A percentile compares a stretch with the other conserved stretches of the same genome.
phyloP scores from a whole-genome alignment of 2,797 vertebrate species.

The Champsocephalus gunnari region DNA sequence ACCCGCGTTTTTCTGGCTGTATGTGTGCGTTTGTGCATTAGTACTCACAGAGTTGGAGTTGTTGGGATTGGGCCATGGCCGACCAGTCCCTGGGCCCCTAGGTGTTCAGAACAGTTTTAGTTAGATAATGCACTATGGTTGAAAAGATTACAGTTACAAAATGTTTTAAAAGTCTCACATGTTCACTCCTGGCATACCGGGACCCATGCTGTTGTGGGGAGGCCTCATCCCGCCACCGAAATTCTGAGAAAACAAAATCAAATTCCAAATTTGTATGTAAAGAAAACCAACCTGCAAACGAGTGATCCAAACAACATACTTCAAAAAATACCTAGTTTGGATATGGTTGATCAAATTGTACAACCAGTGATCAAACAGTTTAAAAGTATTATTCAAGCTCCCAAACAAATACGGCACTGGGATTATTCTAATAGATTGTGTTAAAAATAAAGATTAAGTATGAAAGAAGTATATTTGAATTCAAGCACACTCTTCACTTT shows the following conservation, averaged over 20 bases:
- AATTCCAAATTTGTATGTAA: neutral
- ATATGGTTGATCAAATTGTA: too few relatives aligned
- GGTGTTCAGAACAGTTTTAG: conserved; percentile 16
- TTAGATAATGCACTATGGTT: conserved; percentile 8
- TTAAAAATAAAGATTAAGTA: too few relatives aligned
- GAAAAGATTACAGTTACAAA: too few relatives aligned
- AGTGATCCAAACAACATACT: neutral
- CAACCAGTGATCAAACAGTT: too few relatives aligned
- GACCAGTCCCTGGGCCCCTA: conserved; percentile 96
- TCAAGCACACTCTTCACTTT: too few relatives aligned
- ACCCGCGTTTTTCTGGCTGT: conserved; percentile 37
- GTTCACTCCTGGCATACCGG: conserved; percentile 98
- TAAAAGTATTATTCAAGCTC: too few relatives aligned
- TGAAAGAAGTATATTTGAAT: too few relatives aligned
- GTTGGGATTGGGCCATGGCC: conserved; percentile 98
- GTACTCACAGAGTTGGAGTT: conserved; percentile 97
- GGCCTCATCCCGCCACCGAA: conserved; percentile 99
- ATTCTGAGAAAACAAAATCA: conserved; percentile 85
- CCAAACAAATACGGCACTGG: too few relatives aligned
- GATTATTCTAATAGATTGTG: too few relatives aligned
- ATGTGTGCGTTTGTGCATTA: conserved; percentile 27
- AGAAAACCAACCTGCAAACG: neutral
- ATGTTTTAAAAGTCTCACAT: conserved; percentile 86
- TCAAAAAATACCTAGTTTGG: too few relatives aligned
- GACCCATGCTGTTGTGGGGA: conserved; percentile 97